Evolutionary conservation across 2,797 vertebrate genomes (phyloP).

Genomic region (Lithobates pipiens): DNA sequence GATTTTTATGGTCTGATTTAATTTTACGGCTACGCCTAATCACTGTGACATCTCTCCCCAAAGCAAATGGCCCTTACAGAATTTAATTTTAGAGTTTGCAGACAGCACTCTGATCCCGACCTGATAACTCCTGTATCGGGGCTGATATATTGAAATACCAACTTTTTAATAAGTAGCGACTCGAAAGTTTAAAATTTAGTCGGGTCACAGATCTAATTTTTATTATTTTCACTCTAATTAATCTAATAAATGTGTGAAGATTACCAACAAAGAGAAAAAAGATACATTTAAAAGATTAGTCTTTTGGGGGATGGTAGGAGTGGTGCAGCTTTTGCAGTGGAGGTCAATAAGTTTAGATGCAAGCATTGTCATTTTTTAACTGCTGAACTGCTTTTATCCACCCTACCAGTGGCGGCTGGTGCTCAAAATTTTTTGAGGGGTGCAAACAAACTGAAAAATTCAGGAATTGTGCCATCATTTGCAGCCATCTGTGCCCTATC

Average conservation of each 20-base stretch:
- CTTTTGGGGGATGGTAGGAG: no score
- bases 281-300: not conserved
- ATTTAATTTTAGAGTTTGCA: conserved; percentile 30
- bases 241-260: not conserved
- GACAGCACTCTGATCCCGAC: conserved; percentile 1
- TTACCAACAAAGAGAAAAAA: not conserved
- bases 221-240: not conserved
- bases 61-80: conserved; percentile 1
- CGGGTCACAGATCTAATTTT: not conserved
- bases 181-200: not conserved
- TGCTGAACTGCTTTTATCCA: no score
- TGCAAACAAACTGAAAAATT: no score
- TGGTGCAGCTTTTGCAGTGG: no score
- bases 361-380: no score
- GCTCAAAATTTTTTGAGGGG: no score
- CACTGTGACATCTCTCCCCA: not conserved
- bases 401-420: no score
- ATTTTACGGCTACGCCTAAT: conserved; percentile 17
- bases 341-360: no score
- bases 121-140: conserved; percentile 22
- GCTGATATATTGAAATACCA: conserved; percentile 8
- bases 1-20: conserved; percentile 8
- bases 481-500: no score
- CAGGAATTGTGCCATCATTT: no score
- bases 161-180: not conserved